These are phyloP conservation scores for Cardiocondyla obscurior DNA, from an alignment of 1,140 invertebrate genomes.

Conservation along the genomic window DNA sequence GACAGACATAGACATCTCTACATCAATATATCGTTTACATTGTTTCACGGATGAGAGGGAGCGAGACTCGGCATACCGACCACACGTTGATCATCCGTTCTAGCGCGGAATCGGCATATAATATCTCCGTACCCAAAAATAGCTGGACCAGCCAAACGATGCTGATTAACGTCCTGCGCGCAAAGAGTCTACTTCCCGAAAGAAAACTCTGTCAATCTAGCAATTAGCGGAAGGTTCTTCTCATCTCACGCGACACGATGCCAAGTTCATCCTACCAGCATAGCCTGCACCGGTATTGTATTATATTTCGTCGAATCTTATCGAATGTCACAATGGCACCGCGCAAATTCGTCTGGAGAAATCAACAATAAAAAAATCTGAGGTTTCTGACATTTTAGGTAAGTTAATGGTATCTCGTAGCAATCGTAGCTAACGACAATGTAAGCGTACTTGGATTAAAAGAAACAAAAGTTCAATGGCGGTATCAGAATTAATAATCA, in stretches of 20 bases:
- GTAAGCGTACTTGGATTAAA: not conserved
- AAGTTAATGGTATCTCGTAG: not conserved
- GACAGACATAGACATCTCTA: not conserved
- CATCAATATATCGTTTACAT: not conserved
- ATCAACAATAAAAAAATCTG: not conserved
- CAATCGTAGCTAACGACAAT: not conserved
- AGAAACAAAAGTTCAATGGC: not conserved
- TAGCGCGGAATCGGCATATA: constrained; percentile 23
- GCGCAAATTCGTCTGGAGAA: not conserved
- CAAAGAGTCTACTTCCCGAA: not conserved
- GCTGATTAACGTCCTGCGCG: constrained; percentile 20
- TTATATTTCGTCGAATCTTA: too few relatives aligned
- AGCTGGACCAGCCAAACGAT: constrained; percentile 68
- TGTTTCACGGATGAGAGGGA: not conserved
- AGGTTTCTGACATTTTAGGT: not conserved
- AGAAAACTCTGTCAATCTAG: not conserved
- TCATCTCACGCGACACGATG: not conserved
- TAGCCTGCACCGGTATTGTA: constrained; percentile 7
- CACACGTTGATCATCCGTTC: constrained; percentile 51
- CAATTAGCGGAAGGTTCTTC: not conserved
- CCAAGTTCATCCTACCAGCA: not conserved
- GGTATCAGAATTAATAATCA: not conserved
- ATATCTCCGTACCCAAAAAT: constrained; percentile 53
- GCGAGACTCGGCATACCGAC: not conserved
- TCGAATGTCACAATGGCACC: constrained; percentile 32